Conservation (phyloP, 2,113 vertebrate species). For the Phalacrocorax aristotelis region DNA sequence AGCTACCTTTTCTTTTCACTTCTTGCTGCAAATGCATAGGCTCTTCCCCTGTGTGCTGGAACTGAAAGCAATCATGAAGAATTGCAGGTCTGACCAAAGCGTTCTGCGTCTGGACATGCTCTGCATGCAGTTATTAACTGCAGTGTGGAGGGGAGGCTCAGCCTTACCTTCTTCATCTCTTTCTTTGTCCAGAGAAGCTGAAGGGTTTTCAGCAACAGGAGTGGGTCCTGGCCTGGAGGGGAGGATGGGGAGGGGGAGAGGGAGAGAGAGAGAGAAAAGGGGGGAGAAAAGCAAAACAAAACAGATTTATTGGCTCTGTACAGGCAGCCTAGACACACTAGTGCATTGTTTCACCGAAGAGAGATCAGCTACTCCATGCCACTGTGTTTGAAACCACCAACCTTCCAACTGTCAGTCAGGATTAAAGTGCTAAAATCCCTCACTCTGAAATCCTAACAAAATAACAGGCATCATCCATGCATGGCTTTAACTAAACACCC, state of each 20-base stretch:
- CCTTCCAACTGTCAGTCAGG: slow-evolving; percentile 62
- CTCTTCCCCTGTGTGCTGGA: background rate
- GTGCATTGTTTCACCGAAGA: slow-evolving; percentile 42
- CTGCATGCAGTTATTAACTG: background rate
- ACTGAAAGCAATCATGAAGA: background rate
- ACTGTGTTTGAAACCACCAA: slow-evolving; percentile 52
- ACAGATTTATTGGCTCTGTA: slow-evolving; percentile 61
- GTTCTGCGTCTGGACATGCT: background rate
- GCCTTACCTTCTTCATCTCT: slow-evolving; percentile 68
- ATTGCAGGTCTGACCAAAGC: background rate
- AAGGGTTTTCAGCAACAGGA: slow-evolving; percentile 42
- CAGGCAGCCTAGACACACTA: slow-evolving; percentile 55
- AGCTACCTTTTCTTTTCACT: slow-evolving; percentile 33
- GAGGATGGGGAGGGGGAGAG: background rate
- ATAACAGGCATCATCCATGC: background rate
- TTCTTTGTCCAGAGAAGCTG: slow-evolving; percentile 50
- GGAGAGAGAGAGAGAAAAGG: background rate
- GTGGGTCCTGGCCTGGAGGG: slow-evolving; percentile 47
- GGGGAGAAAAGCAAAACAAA: slow-evolving; percentile 3
- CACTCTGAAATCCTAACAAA: background rate
- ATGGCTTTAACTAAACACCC: background rate
- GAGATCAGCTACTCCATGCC: slow-evolving; percentile 42
- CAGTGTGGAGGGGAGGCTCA: background rate
- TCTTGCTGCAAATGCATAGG: background rate
- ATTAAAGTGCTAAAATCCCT: slow-evolving; percentile 46